Evolutionary conservation across 1,140 invertebrate species (phyloP).

Genomic region (Hyposmocoma kahamanoa): DNA sequence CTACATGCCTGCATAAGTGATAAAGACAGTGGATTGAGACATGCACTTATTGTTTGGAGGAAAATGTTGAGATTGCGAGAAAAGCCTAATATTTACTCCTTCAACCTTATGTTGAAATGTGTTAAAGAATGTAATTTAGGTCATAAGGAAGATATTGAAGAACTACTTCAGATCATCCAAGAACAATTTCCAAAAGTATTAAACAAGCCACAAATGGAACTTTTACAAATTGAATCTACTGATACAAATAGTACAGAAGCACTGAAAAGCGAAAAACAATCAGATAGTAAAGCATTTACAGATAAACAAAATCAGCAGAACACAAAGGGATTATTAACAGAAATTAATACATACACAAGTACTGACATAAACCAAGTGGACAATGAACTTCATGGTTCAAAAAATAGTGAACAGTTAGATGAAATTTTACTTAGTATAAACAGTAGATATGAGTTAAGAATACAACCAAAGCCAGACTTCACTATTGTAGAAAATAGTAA

Average conservation of each 20-base stretch:
- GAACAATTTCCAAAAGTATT: conserved; percentile 14
- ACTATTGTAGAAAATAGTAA: neutral
- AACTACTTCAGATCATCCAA: conserved; percentile 50
- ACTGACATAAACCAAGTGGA: no score
- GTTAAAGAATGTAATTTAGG: conserved; percentile 88
- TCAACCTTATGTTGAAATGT: conserved; percentile 86
- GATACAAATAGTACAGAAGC: no score
- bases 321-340: no score
- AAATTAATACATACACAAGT: no score
- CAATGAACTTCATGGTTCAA: no score
- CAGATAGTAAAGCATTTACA: no score
- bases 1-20: conserved; percentile 88
- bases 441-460: no score
- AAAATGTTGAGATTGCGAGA: conserved; percentile 81
- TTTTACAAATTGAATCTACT: conserved; percentile 15
- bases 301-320: no score
- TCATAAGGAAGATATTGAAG: conserved; percentile 74
- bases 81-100: conserved; percentile 81
- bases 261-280: no score
- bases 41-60: conserved; percentile 88
- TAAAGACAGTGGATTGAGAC: conserved; percentile 84
- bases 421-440: no score
- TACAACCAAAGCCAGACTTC: no score
- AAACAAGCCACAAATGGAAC: conserved; percentile 3
- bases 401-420: no score